Base-by-base conservation (phyloP, 2,888 invertebrate species). In the Macrophya annulata region DNA sequence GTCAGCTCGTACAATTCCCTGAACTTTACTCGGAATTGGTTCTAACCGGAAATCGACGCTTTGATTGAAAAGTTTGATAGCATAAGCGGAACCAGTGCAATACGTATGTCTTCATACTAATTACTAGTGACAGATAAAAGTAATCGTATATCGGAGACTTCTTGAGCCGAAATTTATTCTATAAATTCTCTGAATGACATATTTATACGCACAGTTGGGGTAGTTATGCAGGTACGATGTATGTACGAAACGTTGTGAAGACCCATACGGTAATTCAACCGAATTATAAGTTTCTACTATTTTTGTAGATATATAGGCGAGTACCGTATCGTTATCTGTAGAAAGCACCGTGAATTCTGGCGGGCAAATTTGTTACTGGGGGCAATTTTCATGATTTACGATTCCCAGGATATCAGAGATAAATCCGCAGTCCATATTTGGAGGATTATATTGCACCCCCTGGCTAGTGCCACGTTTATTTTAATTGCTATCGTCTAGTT, bases 321-420 rank as follows among this genome's bases (percentile, higher is more conserved):
- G 45, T 68, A 17, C 68, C 55, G 55, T 77, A 77, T 37, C 77
- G 77, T 77, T 77, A 77, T 77, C 77, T 77, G 55, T 37, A 77
- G 77, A 51, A 77, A 45, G 77, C 77, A 77, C 77, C 31, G 77
- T 55, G 77, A 77, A 55, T 77, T 77, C 55, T 81, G 81, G 2
- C 81, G 21, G 31, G 83, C 48, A 25, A 83, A 68, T 83, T 83
- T 83, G 83, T 68, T 83, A 83, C 71, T 48, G 68, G 15, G 45
- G 48, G 83, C 83, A 68, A 83, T 83, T 83, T 68, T 83, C 65
- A 48, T 83, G 68, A 83, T 83, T 83, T 68, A 83, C 71, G 48
- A 83, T 68, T 71, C 83, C 68, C 83, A 45, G 68, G 68, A 83
- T 83, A 83, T 83, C 83, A 81, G 62, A 81, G 59, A 81, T 81